phyloP scores from a whole-genome alignment of 2,888 invertebrate species.

The Ptychoptera albimana region DNA sequence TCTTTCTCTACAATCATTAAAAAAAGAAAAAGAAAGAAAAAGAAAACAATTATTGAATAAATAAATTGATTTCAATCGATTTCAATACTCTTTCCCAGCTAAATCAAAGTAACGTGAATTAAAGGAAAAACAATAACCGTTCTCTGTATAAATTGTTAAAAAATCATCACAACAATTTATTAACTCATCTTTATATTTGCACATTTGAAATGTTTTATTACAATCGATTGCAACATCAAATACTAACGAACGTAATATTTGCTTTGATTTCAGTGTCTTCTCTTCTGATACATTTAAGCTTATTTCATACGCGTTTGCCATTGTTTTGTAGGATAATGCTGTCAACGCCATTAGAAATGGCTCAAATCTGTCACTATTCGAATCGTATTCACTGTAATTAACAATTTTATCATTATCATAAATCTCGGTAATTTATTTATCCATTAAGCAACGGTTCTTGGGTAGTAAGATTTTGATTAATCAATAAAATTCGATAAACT shows the following conservation, averaged over 20 bases:
- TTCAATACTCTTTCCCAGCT: constrained; percentile 19
- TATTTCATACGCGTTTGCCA: constrained; percentile 19
- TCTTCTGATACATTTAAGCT: constrained; percentile 14
- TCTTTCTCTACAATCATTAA: constrained; percentile 18
- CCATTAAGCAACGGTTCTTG: too few relatives aligned
- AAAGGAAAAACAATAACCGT: constrained; percentile 58
- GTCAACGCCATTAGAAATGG: constrained; percentile 29
- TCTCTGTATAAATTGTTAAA: constrained; percentile 54
- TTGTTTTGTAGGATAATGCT: constrained; percentile 27
- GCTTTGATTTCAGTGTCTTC: background rate
- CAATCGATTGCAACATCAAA: constrained; percentile 41
- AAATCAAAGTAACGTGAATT: constrained; percentile 25
- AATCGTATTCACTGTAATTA: constrained; percentile 18
- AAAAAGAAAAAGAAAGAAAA: too few relatives aligned
- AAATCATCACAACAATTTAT: constrained; percentile 50
- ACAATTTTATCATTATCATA: background rate
- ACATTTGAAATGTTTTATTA: constrained; percentile 41
- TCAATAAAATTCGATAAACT: too few relatives aligned
- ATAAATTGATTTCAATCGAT: background rate
- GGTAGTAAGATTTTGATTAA: too few relatives aligned
- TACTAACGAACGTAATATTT: constrained; percentile 3
- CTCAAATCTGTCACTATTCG: constrained; percentile 11
- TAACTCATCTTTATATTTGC: constrained; percentile 49
- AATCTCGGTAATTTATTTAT: too few relatives aligned
- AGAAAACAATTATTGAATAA: background rate